Evolutionary conservation across 2,797 vertebrate genomes (phyloP).

Genomic region (Chloroceryle amazona): DNA sequence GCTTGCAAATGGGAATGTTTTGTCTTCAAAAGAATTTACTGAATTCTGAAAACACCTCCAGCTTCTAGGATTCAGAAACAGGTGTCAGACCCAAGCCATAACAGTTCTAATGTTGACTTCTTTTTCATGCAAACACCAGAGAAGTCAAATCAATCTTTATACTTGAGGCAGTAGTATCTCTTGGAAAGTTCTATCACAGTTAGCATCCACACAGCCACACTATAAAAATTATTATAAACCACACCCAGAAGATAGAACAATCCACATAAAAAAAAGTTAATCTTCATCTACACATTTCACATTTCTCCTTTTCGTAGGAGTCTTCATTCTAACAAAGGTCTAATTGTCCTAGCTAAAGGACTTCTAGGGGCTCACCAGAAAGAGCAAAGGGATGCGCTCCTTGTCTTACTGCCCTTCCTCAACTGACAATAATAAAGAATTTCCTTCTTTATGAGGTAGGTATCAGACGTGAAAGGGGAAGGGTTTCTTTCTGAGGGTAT

Average conservation of each 20-base stretch:
- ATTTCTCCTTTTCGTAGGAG: background rate
- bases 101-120: rapidly evolving
- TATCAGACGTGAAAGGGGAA: background rate
- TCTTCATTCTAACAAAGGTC: background rate
- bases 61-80: background rate
- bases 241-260: background rate
- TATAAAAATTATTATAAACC: background rate
- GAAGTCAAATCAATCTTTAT: background rate
- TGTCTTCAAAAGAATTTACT: background rate
- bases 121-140: background rate
- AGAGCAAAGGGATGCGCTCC: rapidly evolving
- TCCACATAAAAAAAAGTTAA: background rate
- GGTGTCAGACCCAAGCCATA: background rate
- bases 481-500: background rate
- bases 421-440: background rate
- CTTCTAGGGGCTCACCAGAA: background rate
- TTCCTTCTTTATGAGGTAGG: background rate
- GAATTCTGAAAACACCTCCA: background rate
- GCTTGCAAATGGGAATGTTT: background rate
- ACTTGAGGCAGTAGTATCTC: background rate
- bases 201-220: background rate
- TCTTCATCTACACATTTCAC: background rate
- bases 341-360: background rate
- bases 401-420: background rate
- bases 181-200: background rate